Evolutionary conservation across 2,797 vertebrate genomes (phyloP).

Genomic region (Poecilia gillii): DNA sequence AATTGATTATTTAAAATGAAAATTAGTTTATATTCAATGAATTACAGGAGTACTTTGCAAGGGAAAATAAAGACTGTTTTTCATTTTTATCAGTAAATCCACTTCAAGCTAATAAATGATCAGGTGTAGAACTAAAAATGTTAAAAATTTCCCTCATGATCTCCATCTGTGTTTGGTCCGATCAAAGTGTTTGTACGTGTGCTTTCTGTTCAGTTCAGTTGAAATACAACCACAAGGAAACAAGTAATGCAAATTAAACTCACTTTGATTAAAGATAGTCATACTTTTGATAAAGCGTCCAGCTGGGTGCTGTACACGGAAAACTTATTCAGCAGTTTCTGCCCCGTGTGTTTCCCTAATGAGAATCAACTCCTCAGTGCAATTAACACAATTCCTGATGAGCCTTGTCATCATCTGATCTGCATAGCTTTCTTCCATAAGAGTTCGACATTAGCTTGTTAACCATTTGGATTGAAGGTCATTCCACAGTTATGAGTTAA

Average conservation of each 20-base stretch:
- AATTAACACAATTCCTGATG: neutral
- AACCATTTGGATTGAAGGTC: neutral
- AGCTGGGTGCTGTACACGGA: neutral
- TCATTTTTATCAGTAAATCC: neutral
- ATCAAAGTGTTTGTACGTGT: neutral
- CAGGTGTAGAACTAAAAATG: neutral
- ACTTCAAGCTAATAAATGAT: neutral
- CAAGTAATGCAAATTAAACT: neutral
- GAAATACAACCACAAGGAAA: neutral
- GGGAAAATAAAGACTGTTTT: neutral
- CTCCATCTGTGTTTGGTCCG: neutral
- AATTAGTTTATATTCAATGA: neutral
- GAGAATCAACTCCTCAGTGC: neutral
- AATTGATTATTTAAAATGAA: neutral
- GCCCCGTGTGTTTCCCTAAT: constrained; percentile 12
- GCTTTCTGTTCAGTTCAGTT: too few relatives aligned
- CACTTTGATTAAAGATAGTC: neutral
- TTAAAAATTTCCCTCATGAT: neutral
- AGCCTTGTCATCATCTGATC: neutral
- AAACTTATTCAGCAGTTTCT: constrained; percentile 9
- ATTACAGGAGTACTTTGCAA: neutral
- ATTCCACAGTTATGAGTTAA: neutral
- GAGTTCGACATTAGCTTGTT: neutral
- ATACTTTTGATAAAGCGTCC: neutral
- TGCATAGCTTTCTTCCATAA: neutral